Evolutionary conservation across 2,888 invertebrate species (phyloP).

Genomic region (Notocelia uddmanniana): DNA sequence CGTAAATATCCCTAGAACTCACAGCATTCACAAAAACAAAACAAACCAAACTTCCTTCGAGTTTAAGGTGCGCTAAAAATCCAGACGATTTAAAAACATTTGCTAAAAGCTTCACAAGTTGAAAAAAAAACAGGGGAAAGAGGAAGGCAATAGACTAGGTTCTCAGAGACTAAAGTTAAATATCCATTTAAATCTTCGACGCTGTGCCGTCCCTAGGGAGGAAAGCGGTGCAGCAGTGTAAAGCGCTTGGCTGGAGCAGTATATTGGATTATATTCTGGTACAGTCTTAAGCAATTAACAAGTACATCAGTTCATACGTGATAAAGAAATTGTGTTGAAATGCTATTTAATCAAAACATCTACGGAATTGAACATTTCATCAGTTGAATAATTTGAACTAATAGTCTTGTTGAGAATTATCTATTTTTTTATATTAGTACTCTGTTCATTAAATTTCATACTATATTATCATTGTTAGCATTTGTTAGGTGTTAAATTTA

Average conservation of each 20-base stretch:
- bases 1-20: constrained; percentile 46
- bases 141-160: constrained; percentile 80
- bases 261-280: constrained; percentile 40
- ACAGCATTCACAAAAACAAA: constrained; percentile 46
- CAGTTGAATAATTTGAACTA: background rate
- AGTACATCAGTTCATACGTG: background rate
- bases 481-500: no score
- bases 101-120: constrained; percentile 79
- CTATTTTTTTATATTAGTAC: no score
- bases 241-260: constrained; percentile 56
- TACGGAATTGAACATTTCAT: background rate
- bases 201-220: constrained; percentile 65
- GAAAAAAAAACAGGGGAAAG: constrained; percentile 48
- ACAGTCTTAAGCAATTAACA: constrained; percentile 35
- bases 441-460: no score
- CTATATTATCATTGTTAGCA: no score
- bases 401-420: no score
- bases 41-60: constrained; percentile 50
- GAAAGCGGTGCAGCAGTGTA: constrained; percentile 73
- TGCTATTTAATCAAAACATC: background rate
- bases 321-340: no score
- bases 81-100: constrained; percentile 78
- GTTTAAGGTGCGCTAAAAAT: constrained; percentile 63
- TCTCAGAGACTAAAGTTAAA: constrained; percentile 84
- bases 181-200: constrained; percentile 85